Evolutionary conservation across 2,797 vertebrate species (phyloP).

Genomic region (Phataginus tricuspis): DNA sequence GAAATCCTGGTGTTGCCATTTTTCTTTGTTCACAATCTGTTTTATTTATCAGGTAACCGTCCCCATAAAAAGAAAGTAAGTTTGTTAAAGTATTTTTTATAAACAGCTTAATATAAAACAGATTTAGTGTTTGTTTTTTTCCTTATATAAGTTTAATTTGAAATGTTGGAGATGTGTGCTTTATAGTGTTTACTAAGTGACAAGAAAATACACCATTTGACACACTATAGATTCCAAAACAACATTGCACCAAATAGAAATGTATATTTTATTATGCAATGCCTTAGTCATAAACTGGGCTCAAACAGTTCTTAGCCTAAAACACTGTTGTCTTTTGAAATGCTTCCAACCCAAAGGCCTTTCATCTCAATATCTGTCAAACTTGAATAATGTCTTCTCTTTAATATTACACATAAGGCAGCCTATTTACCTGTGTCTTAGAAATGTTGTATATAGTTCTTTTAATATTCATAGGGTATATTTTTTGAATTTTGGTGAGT

Average conservation of each 20-base stretch:
- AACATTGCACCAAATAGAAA: conserved; percentile 88
- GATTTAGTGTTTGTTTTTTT: conserved; percentile 80
- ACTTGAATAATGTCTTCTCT: conserved; percentile 90
- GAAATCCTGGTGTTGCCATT: conserved; percentile 68
- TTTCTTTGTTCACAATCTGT: conserved; percentile 68
- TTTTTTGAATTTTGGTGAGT: conserved; percentile 88
- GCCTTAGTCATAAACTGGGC: conserved; percentile 89
- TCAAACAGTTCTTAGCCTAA: conserved; percentile 86
- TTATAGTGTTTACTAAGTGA: conserved; percentile 78
- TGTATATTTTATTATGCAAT: conserved; percentile 88
- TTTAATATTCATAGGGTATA: conserved; percentile 89
- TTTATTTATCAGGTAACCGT: conserved; percentile 74
- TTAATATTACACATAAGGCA: conserved; percentile 84
- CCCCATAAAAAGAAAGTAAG: conserved; percentile 72
- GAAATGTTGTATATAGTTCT: conserved; percentile 88
- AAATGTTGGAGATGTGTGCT: conserved; percentile 77
- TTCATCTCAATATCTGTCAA: conserved; percentile 89
- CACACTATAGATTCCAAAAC: conserved; percentile 82
- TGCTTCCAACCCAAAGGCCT: conserved; percentile 91
- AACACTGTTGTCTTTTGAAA: conserved; percentile 89
- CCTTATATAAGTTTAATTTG: conserved; percentile 81
- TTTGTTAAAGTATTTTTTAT: conserved; percentile 83
- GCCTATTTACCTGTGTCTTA: conserved; percentile 87
- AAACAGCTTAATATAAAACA: conserved; percentile 80
- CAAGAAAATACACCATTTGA: conserved; percentile 82